Conservation (phyloP, 2,113 vertebrate genomes). For the Cinclus cinclus region DNA sequence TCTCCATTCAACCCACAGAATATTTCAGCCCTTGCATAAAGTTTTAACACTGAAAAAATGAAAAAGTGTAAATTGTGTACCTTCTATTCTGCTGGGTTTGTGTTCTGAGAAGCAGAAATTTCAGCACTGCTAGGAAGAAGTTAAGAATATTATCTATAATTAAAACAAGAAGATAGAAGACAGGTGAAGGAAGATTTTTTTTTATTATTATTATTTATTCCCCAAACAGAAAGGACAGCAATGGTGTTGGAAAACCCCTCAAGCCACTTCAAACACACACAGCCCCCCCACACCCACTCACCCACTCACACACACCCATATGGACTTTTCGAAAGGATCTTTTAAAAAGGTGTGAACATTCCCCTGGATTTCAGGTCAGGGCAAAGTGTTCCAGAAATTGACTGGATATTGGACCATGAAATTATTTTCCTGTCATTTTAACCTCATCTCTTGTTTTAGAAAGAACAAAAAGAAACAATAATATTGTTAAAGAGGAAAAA, state of each 20-base stretch:
- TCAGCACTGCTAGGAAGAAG: not conserved
- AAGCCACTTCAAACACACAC: not conserved
- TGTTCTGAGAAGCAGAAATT: not conserved
- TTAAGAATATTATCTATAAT: not conserved
- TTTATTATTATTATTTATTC: not conserved
- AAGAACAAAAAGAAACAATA: not conserved
- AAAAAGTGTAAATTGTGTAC: not conserved
- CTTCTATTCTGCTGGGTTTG: not conserved
- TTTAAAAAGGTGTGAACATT: not conserved
- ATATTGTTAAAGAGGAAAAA: not conserved
- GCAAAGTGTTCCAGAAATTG: not conserved
- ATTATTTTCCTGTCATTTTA: not conserved
- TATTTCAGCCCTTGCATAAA: not conserved
- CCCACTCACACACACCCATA: not conserved
- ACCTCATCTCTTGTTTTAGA: not conserved
- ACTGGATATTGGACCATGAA: not conserved
- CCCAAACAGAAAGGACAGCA: conserved; percentile 33
- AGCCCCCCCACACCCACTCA: not conserved
- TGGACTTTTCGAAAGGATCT: not conserved
- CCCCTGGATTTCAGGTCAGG: not conserved
- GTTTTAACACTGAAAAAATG: not conserved
- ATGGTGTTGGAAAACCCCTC: not conserved
- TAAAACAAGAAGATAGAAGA: conserved; percentile 16
- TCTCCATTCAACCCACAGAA: not conserved
- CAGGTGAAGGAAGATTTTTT: conserved; percentile 7